Conservation (phyloP, 2,888 invertebrate species). For the Synergus gifuensis region DNA sequence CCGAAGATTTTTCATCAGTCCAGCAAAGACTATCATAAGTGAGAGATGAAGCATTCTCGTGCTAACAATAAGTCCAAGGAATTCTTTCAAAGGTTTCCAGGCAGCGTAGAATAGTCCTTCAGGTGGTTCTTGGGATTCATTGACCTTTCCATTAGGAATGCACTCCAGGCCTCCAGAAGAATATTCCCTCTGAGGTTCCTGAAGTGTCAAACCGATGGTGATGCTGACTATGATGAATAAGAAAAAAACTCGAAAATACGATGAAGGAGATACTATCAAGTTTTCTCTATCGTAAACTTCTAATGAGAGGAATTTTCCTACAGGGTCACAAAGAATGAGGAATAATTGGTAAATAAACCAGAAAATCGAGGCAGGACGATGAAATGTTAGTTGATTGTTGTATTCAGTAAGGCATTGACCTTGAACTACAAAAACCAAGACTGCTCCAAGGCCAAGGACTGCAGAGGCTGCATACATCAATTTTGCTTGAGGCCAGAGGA, state of each 20-base stretch:
- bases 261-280: background rate
- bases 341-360: background rate
- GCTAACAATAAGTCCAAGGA: slow-evolving; percentile 87
- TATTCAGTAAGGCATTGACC: background rate
- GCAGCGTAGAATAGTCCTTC: slow-evolving; percentile 63
- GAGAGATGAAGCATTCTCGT: slow-evolving; percentile 91
- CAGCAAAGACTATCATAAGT: slow-evolving; percentile 93
- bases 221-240: background rate
- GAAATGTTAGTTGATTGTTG: background rate
- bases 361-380: background rate
- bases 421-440: background rate
- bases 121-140: background rate
- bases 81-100: slow-evolving; percentile 84
- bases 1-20: slow-evolving; percentile 82
- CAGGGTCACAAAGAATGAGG: background rate
- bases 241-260: background rate
- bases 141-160: background rate
- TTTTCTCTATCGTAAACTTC: background rate
- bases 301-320: background rate
- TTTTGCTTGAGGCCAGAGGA: background rate
- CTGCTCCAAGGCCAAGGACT: slow-evolving; percentile 13
- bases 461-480: background rate
- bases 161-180: slow-evolving; percentile 12
- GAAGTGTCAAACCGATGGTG: background rate
- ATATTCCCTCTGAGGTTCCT: background rate